Evolutionary conservation across 1,140 invertebrate species (phyloP), one percentile per base, ranked within the genome.

Genomic region (Rhagoletis zephyria): DNA sequence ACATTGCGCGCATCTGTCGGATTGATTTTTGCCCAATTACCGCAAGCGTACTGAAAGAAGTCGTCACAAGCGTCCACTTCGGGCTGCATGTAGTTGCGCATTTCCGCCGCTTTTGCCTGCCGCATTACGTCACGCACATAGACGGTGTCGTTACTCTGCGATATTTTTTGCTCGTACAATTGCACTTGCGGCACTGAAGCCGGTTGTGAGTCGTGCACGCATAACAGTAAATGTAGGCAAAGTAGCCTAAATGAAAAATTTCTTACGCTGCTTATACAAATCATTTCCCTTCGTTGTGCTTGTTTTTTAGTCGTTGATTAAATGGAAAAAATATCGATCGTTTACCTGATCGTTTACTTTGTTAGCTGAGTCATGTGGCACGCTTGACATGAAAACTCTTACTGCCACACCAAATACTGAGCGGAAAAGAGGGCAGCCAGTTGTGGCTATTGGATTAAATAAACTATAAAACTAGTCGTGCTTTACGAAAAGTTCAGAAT

Each of bases 81-180:
- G 12, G 88, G 51, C 2, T 89, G 87, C 90, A 92, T 92, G 63
- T 89, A 92, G 88, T 90, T 92, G 14, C 90, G 89, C 88, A 92
- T 92, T 89, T 92, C 91, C 1, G 91, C 91, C 16, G 90, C 88
- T 64, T 92, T 92, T 59, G 91, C 89, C 87, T 90, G 87, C 3
- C 90, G 88, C 91, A 92, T 91, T 7, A 92, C 77, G 4, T 90
- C 90, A 87, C 90, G 89, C 30, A 92, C 90, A 74, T 92, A 92
- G 59, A 48, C 86, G 45, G 89, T 91, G 30, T 92, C 90, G 51
- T 92, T 91, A 85, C 89, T 86, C 64, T 90, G 87, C 19, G 90
- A 89, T 40, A 92, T 92, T 45, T 89, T 89, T 67, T 92, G 90
- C 77, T 90, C 90, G 85, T 90, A 65, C 48, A 90, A 87, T 87